These are phyloP conservation scores for Aphodius sticticus DNA, from an alignment of 2,888 invertebrate species.

Conservation along the genomic window DNA sequence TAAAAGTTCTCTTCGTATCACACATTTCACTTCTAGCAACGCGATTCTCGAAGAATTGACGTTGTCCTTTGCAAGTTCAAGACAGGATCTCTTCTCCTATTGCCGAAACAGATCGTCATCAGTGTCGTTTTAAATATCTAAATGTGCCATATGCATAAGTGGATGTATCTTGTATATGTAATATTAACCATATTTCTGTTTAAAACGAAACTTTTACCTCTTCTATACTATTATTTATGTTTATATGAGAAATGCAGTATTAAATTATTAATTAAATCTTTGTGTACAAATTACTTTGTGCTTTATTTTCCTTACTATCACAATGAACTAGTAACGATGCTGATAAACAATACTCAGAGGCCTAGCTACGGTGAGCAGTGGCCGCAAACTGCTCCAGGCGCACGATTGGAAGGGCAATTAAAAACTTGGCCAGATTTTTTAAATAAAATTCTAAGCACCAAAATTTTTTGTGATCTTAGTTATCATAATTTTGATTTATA, in stretches of 20 bases:
- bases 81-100: constrained; percentile 4
- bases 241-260: constrained; percentile 44
- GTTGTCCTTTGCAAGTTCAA: constrained; percentile 8
- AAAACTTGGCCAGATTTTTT: no score
- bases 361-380: no score
- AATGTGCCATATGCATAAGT: constrained; percentile 36
- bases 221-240: constrained; percentile 39
- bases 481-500: no score
- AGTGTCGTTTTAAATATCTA: constrained; percentile 29
- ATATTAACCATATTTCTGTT: constrained; percentile 18
- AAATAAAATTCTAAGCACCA: no score
- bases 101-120: not conserved
- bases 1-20: constrained; percentile 24
- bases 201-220: constrained; percentile 14
- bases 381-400: no score
- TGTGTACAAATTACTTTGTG: constrained; percentile 36
- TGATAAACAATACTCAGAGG: no score
- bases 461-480: no score
- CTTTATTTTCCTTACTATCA: not conserved
- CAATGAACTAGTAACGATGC: no score
- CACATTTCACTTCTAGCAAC: constrained; percentile 11
- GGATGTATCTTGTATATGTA: constrained; percentile 32
- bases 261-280: constrained; percentile 47
- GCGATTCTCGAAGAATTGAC: not conserved
- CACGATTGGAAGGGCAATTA: no score